Base-by-base conservation (phyloP, 2,797 vertebrate species). In the Pangasius sanitwongsei region DNA sequence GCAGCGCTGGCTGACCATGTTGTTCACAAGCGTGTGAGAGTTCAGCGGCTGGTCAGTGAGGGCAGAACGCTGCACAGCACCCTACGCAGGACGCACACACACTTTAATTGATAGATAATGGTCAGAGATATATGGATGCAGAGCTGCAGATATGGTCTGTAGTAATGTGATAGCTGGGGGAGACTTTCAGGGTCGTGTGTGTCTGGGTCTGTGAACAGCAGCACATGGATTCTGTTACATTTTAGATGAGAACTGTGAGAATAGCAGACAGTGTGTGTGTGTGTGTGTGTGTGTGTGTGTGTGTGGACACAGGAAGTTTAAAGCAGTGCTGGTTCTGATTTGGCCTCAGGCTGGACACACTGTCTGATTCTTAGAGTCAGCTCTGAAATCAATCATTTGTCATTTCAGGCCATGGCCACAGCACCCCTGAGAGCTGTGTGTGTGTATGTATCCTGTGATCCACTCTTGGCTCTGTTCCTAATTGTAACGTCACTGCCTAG, bases 91-190 rank as follows among this genome's bases (percentile, higher is more conserved):
- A 96, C 23, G 28, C 94, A 95, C 95, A 95, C 94, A 96, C 95
- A 94, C 94, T 96, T 96, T 96, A 96, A 96, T 97, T 96, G 96
- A 96, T 96, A 96, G 94, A 94, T 96, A 96, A 96, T 95, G 94
- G 94, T 94, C 91, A 91, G 92, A 94, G 94, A 95, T 95, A 91
- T 92, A 95, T 93, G 92, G 93, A 94, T 89, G 92, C 87, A 83
- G 92, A 94, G 92, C 89, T 93, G 72, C 69, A 31, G 92, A 91
- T 94, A 93, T 93, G 70, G 87, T 92, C 85, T 89, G 90, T 77
- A 90, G 93, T 95, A 95, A 96, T 91, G 86, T 90, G 93, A 94
- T 95, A 94, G 89, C 91, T 67, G 70, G 87, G 87, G 89, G 92
- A 94, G 89, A 86, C 93, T 94, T 93, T 93, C 92, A 93, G 92